Evolutionary conservation across 2,888 invertebrate species (phyloP).

Genomic region (Frankliniella intonsa): DNA sequence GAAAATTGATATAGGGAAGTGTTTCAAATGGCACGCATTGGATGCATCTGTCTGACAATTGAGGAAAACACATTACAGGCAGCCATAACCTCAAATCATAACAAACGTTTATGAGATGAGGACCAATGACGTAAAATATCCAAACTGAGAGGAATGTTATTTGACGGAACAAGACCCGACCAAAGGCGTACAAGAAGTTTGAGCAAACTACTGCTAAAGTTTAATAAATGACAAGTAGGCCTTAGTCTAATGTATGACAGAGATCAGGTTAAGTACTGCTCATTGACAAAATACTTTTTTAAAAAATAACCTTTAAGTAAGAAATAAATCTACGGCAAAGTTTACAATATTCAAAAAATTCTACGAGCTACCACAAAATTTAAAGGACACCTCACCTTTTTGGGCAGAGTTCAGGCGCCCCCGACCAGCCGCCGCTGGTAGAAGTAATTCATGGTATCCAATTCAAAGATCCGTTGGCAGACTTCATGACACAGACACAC

Average conservation of each 20-base stretch:
- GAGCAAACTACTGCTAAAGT: background rate
- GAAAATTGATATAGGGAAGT: no score
- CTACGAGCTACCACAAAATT: background rate
- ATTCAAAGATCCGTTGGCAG: background rate
- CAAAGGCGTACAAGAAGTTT: no score
- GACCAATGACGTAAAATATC: background rate
- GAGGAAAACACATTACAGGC: background rate
- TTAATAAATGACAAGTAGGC: background rate
- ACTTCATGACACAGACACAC: conserved; percentile 2
- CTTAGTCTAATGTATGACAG: background rate
- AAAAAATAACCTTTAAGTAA: background rate
- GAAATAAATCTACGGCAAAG: background rate
- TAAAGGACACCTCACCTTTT: background rate
- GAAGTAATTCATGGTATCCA: conserved; percentile 9
- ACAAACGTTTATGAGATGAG: background rate
- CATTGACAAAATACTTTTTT: background rate
- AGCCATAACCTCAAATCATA: conserved; percentile 25
- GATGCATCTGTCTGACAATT: no score
- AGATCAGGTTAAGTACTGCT: background rate
- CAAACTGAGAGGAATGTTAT: no score
- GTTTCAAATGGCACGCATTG: no score
- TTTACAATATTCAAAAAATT: background rate
- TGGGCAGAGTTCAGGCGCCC: conserved; percentile 18
- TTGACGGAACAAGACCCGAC: no score
- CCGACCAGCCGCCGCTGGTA: background rate